phyloP scores from a whole-genome alignment of 2,797 vertebrate species.

The Acanthurus tractus region DNA sequence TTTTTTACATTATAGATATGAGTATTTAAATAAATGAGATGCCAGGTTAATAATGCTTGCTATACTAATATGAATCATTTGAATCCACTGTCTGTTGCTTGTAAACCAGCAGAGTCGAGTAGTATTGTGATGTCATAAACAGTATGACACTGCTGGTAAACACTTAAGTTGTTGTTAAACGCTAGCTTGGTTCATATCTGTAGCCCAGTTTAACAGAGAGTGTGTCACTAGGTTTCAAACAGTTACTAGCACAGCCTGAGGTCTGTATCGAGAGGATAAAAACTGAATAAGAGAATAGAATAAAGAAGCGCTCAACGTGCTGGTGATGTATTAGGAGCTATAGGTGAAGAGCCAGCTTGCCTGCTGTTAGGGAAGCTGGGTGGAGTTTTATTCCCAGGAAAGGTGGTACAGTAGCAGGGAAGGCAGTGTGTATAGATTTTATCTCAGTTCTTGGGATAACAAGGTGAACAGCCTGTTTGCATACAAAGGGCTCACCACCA shows the following conservation, averaged over 20 bases:
- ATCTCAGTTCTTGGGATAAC: neutral
- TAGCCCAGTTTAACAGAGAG: neutral
- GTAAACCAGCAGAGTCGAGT: too few species aligned
- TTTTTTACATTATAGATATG: too few species aligned
- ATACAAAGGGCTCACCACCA: slow-evolving; percentile 14
- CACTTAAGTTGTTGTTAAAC: neutral
- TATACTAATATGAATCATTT: neutral
- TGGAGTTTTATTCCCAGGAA: neutral
- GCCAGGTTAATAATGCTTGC: too few species aligned
- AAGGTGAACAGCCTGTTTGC: neutral
- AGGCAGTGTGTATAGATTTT: neutral
- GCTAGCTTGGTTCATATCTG: neutral
- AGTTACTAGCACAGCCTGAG: neutral
- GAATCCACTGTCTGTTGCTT: neutral
- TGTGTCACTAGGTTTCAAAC: neutral
- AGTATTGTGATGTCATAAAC: too few species aligned
- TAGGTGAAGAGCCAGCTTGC: neutral
- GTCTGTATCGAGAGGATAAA: neutral
- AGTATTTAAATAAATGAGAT: too few species aligned
- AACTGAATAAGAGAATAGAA: neutral
- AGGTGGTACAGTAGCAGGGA: neutral
- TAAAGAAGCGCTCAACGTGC: neutral
- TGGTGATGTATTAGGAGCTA: neutral
- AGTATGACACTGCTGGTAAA: too few species aligned
- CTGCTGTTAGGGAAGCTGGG: neutral